Percentiles rank a stretch among this genome's conserved stretches.
phyloP scores from a whole-genome alignment of 2,888 invertebrate genomes.

The Oscheius onirici region DNA sequence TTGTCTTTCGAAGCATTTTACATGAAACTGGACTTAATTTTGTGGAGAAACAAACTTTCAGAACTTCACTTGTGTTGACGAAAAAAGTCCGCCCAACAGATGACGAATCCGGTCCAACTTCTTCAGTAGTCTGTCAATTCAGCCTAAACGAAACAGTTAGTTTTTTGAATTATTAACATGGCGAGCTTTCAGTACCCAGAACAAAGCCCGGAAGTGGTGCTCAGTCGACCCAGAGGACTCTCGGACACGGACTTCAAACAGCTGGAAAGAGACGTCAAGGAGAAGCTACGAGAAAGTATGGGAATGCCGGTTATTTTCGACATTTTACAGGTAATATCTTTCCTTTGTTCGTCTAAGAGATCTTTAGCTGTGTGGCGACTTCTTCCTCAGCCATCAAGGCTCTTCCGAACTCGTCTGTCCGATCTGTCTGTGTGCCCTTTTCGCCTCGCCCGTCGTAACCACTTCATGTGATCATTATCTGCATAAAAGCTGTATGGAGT shows the following conservation, averaged over 20 bases:
- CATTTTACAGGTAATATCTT: conserved; percentile 31
- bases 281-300: conserved; percentile 27
- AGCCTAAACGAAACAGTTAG: conserved; percentile 9
- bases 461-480: conserved; percentile 42
- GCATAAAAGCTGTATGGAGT: conserved; percentile 33
- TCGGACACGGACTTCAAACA: conserved; percentile 19
- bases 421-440: conserved; percentile 37
- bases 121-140: conserved; percentile 21
- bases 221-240: conserved; percentile 35
- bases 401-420: conserved; percentile 29
- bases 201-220: conserved; percentile 2
- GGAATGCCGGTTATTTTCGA: conserved; percentile 41
- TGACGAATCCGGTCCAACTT: conserved; percentile 5
- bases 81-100: conserved; percentile 28
- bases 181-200: conserved; percentile 37
- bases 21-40: too few relatives aligned
- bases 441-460: neutral
- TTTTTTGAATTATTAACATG: neutral
- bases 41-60: neutral
- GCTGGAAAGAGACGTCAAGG: conserved; percentile 16
- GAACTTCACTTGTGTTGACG: conserved; percentile 3
- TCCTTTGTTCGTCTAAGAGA: neutral
- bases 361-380: conserved; percentile 35
- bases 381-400: conserved; percentile 28
- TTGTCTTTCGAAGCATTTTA: too few relatives aligned